Conservation (phyloP, 1,140 invertebrate species). For the Pogonognathellus flavescens region DNA sequence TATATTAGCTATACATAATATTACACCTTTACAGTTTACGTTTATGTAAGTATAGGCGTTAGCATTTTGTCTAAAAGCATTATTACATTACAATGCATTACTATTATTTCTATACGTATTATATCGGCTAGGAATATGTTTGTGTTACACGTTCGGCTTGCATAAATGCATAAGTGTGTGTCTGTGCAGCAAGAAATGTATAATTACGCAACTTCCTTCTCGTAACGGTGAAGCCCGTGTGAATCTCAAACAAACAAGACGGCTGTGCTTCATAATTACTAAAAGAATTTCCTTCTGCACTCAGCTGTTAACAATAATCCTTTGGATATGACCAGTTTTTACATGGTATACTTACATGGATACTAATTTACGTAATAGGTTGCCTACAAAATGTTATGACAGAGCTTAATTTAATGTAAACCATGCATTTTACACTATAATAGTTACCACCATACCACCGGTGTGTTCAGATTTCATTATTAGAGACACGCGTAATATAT, state of each 20-base stretch:
- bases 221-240: slow-evolving; percentile 28
- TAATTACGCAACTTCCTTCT: slow-evolving; percentile 11
- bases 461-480: not conserved
- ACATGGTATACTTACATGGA: not conserved
- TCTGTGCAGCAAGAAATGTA: slow-evolving; percentile 6
- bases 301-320: not conserved
- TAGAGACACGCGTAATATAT: not conserved
- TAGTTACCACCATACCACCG: not conserved
- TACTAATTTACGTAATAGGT: not conserved
- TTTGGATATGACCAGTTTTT: not conserved
- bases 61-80: too few species aligned
- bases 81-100: too few species aligned
- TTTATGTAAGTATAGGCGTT: too few species aligned
- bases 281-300: slow-evolving; percentile 18
- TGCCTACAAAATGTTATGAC: not conserved
- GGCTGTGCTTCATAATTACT: not conserved
- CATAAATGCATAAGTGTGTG: not conserved
- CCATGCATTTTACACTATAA: not conserved
- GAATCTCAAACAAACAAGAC: slow-evolving; percentile 9
- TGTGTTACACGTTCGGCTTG: too few species aligned
- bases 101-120: too few species aligned
- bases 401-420: slow-evolving; percentile 17
- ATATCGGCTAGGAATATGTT: too few species aligned
- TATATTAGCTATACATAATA: too few species aligned
- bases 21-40: too few species aligned